phyloP scores from a whole-genome alignment of 2,797 vertebrate genomes.

The Salmo trutta region DNA sequence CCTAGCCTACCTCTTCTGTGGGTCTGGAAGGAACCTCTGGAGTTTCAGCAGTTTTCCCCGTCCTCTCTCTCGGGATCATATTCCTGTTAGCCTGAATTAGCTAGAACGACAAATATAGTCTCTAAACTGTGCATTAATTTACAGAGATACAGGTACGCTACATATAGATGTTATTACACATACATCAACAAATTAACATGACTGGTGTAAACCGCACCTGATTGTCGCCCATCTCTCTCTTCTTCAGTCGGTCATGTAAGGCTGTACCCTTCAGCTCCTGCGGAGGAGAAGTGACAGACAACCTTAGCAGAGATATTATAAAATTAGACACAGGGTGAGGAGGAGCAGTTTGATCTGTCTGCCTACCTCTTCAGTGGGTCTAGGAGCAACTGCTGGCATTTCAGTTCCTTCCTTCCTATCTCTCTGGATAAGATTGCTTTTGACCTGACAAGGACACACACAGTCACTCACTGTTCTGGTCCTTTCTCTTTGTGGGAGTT shows the following conservation, averaged over 20 bases:
- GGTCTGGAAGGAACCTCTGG: conserved; percentile 35
- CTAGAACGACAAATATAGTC: conserved; percentile 20
- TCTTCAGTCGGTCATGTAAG: conserved; percentile 14
- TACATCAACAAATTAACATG: neutral
- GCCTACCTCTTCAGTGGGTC: conserved; percentile 52
- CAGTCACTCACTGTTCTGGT: conserved; percentile 5
- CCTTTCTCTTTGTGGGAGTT: neutral
- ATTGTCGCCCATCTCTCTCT: conserved; percentile 33
- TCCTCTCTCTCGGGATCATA: conserved; percentile 35
- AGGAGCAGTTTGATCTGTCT: neutral
- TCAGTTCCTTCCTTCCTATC: conserved; percentile 52
- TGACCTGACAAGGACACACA: conserved; percentile 54
- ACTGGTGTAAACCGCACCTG: conserved; percentile 40
- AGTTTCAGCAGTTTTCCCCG: conserved; percentile 14
- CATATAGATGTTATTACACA: neutral
- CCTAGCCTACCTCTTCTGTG: conserved; percentile 44
- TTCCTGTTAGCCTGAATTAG: conserved; percentile 36
- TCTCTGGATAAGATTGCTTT: conserved; percentile 49
- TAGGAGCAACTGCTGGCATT: conserved; percentile 39
- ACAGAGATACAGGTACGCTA: neutral
- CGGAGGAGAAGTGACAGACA: neutral
- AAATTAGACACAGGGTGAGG: neutral
- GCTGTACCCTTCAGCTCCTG: conserved; percentile 52
- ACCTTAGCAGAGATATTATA: neutral
- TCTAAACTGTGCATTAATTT: neutral